Base-by-base conservation (phyloP, 2,113 vertebrate species). In the Paraplagusia blochii region DNA sequence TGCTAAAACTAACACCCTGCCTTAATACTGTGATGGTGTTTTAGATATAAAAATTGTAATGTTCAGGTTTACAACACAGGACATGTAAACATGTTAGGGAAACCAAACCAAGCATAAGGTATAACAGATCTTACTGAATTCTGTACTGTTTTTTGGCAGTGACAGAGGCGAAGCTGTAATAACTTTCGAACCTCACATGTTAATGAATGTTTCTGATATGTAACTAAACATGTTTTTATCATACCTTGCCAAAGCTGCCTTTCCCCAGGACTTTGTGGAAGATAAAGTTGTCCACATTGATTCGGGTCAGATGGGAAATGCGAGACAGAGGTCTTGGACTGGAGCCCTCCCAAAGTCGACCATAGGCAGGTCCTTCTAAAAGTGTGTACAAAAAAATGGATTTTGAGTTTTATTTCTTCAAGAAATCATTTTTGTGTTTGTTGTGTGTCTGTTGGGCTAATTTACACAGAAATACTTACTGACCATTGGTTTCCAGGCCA, bases 241-340 rank as follows among this genome's bases (percentile, higher is more conserved):
- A 1, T 85, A 99, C 97, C 93, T 99, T 99, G 54, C 97, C 97
- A 59, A 99, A 99, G 85, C 97, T 99, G 77, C 97, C 97, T 88
- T 99, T 99, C 48, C 97, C 97, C 57, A 98, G 89, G 39, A 99
- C 94, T 84, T 99, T 99, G 69, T 94, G 93, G 82, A 99, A 94
- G 67, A 84, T 65, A 62, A 99, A 99, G 83, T 92, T 90, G 22
- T 94, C 92, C 0, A 95, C 87, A 34, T 79, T 91, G 80, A 98
- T 85, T 15, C 61, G 90, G 13, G 85, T 92, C 52, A 90, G 61
- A 59, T 86, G 90, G 3, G 77, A 83, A 49, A 86, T 44, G 22
- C 80, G 86, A 0, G 88, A 58, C 0, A 49, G 77, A 9, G 87
- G 81, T 18, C 50, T 82, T 12, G 88, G 85, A 29, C 72, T 77